phyloP scores from a whole-genome alignment of 2,113 vertebrate species.

The Salvelinus alpinus region DNA sequence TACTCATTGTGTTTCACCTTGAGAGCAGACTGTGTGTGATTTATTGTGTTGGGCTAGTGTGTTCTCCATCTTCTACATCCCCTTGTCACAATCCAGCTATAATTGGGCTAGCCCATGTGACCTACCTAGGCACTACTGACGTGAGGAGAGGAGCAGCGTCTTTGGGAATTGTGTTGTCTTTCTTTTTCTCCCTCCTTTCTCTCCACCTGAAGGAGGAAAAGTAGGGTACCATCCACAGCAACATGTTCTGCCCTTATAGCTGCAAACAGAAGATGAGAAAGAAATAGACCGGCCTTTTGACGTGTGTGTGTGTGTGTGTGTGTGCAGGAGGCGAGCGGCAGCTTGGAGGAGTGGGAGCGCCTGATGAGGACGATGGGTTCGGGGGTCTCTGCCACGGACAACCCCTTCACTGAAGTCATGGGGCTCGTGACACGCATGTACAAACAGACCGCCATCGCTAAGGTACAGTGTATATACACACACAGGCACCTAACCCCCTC shows the following conservation, averaged over 20 bases:
- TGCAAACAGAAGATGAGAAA: conserved; percentile 48
- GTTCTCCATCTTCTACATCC: conserved; percentile 75
- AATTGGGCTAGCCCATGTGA: conserved; percentile 75
- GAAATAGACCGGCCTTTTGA: conserved; percentile 20
- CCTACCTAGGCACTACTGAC: conserved; percentile 64
- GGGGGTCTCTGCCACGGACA: conserved; percentile 49
- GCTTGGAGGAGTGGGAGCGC: conserved; percentile 86
- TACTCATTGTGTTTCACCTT: conserved; percentile 71
- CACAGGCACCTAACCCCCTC: background rate
- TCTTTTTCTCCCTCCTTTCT: conserved; percentile 42
- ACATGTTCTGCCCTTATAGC: conserved; percentile 74
- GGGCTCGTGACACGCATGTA: conserved; percentile 88
- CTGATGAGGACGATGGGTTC: conserved; percentile 81
- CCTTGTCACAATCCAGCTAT: conserved; percentile 75
- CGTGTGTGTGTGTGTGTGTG: conserved; percentile 27
- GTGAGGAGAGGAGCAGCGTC: conserved; percentile 52
- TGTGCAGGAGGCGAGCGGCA: conserved; percentile 82
- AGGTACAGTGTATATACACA: conserved; percentile 74
- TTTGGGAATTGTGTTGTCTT: conserved; percentile 65
- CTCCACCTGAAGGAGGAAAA: conserved; percentile 51
- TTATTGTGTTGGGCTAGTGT: conserved; percentile 66
- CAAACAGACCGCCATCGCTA: conserved; percentile 94
- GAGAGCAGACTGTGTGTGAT: conserved; percentile 69
- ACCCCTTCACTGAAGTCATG: conserved; percentile 81
- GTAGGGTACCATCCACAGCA: conserved; percentile 70